These are phyloP conservation scores for Drosophila lutescens DNA, from an alignment of 2,888 invertebrate species.

Conservation along the genomic window DNA sequence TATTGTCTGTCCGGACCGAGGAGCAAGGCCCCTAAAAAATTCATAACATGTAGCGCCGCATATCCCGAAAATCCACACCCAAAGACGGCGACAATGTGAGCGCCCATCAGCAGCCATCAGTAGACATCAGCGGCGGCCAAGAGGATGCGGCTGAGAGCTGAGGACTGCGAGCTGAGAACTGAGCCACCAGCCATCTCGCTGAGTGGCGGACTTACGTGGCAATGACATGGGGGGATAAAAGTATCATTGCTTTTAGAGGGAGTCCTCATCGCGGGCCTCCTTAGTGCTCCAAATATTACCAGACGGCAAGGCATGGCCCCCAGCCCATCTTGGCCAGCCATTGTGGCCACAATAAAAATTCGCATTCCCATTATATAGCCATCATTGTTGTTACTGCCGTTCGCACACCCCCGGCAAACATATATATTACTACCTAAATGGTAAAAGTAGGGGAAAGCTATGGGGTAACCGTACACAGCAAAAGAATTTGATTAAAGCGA, in stretches of 20 bases:
- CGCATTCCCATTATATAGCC: slow-evolving; percentile 48
- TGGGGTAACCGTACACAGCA: background rate
- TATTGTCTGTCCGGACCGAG: slow-evolving; percentile 27
- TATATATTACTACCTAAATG: slow-evolving; percentile 20
- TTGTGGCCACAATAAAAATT: slow-evolving; percentile 51
- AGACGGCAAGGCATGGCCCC: background rate
- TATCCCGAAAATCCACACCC: slow-evolving; percentile 48
- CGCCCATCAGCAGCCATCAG: slow-evolving; percentile 41
- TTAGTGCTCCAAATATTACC: slow-evolving; percentile 29
- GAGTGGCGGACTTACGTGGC: slow-evolving; percentile 51
- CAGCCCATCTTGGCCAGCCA: slow-evolving; percentile 16
- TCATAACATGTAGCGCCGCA: slow-evolving; percentile 41
- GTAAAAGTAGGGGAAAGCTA: background rate
- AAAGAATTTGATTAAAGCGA: background rate
- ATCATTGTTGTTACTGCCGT: slow-evolving; percentile 33
- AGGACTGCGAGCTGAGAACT: background rate
- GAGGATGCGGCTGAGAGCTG: slow-evolving; percentile 11
- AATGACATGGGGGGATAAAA: slow-evolving; percentile 51
- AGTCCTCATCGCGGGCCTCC: slow-evolving; percentile 27
- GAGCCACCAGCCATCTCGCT: slow-evolving; percentile 34
- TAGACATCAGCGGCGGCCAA: slow-evolving; percentile 27
- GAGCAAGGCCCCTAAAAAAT: slow-evolving; percentile 43
- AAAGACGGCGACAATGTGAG: slow-evolving; percentile 43
- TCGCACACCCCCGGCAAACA: slow-evolving; percentile 1
- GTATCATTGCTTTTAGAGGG: slow-evolving; percentile 55